Evolutionary conservation across 2,113 vertebrate species (phyloP), one percentile per base, ranked within the genome.

Genomic region (human): DNA sequence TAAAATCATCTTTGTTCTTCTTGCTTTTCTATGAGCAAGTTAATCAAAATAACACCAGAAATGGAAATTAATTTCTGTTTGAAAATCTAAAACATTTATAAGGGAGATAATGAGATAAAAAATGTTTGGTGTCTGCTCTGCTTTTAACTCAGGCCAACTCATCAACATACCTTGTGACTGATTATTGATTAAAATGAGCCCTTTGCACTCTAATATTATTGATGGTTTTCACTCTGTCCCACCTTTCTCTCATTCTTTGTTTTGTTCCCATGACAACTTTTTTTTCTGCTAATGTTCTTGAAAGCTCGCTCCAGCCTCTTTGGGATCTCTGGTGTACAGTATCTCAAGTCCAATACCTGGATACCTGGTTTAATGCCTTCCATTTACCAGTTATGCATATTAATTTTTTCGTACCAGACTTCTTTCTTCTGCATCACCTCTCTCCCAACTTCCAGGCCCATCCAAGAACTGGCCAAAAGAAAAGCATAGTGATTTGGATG

Each of bases 51-150:
- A 22, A 35, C 73, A 94, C 89, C 78, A 78, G 87, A 68, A 96
- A 97, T 96, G 70, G 97, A 96, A 98, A 97, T 86, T n/a, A 0
- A 97, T 89, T 96, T 97, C 96, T 97, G 97, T 95, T 92, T 59
- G 64, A 80, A 96, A 96, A 80, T 93, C 92, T 52, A 93, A 97
- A 92, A 79, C 64, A 95, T 97, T 98, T 97, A 64, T 73, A 92
- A 73, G 75, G 88, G 95, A 96, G 98, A 96, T 64, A 89, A 23
- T 7, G 80, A 93, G 52, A 94, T 5, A 2, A 3, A 96, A 61
- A 85, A 20, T 79, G 59, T 43, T n/a, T 64, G 43, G 14, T 90
- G 32, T 23, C 13, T 64, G 40, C 40, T 78, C 55, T 78, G 9
- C 20, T 32, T 59, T 89, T 57, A 43, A 52, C 35, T 72, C 64